These are phyloP conservation scores for Procavia capensis DNA, from an alignment of 2,113 vertebrate genomes.

Conservation along the genomic window DNA sequence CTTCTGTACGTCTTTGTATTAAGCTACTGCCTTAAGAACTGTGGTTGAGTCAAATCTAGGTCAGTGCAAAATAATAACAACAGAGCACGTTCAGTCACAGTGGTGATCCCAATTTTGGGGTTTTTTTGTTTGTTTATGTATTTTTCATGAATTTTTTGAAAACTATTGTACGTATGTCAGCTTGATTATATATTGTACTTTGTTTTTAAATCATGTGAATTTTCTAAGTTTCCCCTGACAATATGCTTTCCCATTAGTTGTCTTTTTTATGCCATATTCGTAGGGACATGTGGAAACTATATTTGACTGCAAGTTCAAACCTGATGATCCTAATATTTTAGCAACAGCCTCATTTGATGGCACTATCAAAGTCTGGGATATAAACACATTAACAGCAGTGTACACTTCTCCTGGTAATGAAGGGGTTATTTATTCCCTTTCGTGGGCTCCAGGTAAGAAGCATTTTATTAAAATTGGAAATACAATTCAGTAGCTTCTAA, in stretches of 20 bases:
- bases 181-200: not conserved
- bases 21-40: not conserved
- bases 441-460: conserved; percentile 97
- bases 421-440: conserved; percentile 98
- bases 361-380: conserved; percentile 99
- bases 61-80: not conserved
- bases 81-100: not conserved
- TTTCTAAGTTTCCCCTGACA: not conserved
- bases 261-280: conserved; percentile 64
- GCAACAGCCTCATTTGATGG: conserved; percentile 99
- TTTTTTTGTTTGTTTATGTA: not conserved
- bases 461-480: conserved; percentile 27
- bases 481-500: not conserved
- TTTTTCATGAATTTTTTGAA: not conserved
- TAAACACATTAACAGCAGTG: conserved; percentile 95
- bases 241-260: not conserved
- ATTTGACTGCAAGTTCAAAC: conserved; percentile 99
- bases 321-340: conserved; percentile 96
- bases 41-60: not conserved
- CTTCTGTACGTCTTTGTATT: not conserved
- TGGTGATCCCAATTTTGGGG: not conserved
- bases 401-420: conserved; percentile 98
- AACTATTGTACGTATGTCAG: not conserved
- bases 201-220: not conserved
- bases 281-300: conserved; percentile 99